Conservation (phyloP, 2,888 invertebrate genomes). For the Sycophila texana region DNA sequence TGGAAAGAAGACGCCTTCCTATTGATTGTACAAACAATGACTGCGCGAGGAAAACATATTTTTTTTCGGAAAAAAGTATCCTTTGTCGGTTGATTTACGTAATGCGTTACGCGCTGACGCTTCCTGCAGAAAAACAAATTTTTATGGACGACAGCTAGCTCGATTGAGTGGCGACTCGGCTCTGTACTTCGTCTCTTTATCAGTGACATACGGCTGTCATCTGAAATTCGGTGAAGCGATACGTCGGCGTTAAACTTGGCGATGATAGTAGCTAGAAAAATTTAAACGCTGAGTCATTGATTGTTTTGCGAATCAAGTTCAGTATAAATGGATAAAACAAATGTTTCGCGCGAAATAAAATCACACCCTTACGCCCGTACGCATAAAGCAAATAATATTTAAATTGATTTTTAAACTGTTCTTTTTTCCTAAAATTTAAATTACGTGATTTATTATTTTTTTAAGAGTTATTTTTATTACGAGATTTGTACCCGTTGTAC, state of each 20-base stretch:
- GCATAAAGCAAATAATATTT: too few species aligned
- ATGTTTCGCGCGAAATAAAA: background rate
- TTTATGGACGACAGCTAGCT: too few species aligned
- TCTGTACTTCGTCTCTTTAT: too few species aligned
- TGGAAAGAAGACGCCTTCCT: background rate
- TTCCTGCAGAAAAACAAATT: too few species aligned
- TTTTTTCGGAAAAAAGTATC: background rate
- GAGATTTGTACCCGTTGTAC: too few species aligned
- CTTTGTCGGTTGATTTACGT: background rate
- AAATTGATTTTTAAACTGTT: too few species aligned
- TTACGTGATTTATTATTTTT: too few species aligned
- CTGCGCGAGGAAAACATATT: conserved; percentile 3
- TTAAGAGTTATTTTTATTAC: too few species aligned
- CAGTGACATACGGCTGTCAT: background rate
- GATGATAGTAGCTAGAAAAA: conserved; percentile 2
- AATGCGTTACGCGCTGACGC: background rate
- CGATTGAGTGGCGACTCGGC: too few species aligned
- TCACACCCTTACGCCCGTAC: too few species aligned
- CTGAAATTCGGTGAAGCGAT: background rate
- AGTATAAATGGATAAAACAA: conserved; percentile 12
- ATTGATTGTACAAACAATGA: conserved; percentile 32
- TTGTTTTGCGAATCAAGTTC: conserved; percentile 43
- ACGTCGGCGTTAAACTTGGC: background rate
- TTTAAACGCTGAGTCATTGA: conserved; percentile 30
- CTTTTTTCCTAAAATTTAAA: too few species aligned